Conservation (phyloP, 2,888 invertebrate species). For the Drosophila quinaria region DNA sequence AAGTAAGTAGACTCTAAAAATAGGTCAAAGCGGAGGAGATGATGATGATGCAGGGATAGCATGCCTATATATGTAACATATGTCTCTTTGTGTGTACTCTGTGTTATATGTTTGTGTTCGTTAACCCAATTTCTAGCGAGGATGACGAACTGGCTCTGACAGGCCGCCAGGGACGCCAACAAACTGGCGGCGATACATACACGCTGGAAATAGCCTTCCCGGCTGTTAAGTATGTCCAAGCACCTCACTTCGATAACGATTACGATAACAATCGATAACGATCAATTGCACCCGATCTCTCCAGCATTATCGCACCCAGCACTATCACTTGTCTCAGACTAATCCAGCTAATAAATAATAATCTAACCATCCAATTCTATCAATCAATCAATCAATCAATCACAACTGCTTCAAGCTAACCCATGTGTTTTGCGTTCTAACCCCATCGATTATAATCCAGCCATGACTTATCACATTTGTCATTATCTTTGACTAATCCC, state of each 20-base stretch:
- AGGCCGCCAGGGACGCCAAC: slow-evolving; percentile 92
- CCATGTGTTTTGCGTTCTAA: slow-evolving; percentile 59
- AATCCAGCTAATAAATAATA: slow-evolving; percentile 46
- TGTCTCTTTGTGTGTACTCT: slow-evolving; percentile 43
- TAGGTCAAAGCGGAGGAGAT: not conserved
- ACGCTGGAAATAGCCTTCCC: slow-evolving; percentile 96
- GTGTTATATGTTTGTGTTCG: slow-evolving; percentile 71
- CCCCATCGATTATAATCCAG: slow-evolving; percentile 9
- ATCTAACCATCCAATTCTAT: slow-evolving; percentile 35
- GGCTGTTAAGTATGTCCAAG: slow-evolving; percentile 92
- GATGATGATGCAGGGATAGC: slow-evolving; percentile 16
- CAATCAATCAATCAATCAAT: slow-evolving; percentile 27
- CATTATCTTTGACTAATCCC: not conserved
- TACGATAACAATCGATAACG: slow-evolving; percentile 24
- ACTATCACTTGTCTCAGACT: slow-evolving; percentile 64
- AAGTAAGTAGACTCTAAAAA: slow-evolving; percentile 88
- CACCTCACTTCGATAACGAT: slow-evolving; percentile 28
- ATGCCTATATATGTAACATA: slow-evolving; percentile 37
- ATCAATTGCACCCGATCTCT: slow-evolving; percentile 55
- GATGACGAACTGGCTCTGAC: slow-evolving; percentile 77
- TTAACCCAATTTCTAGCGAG: slow-evolving; percentile 80
- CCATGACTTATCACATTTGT: not conserved
- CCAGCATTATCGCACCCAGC: slow-evolving; percentile 62
- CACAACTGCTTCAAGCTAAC: slow-evolving; percentile 65
- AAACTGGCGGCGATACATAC: slow-evolving; percentile 93